Base-by-base conservation (phyloP, 2,113 vertebrate genomes). In the Mustela lutreola region DNA sequence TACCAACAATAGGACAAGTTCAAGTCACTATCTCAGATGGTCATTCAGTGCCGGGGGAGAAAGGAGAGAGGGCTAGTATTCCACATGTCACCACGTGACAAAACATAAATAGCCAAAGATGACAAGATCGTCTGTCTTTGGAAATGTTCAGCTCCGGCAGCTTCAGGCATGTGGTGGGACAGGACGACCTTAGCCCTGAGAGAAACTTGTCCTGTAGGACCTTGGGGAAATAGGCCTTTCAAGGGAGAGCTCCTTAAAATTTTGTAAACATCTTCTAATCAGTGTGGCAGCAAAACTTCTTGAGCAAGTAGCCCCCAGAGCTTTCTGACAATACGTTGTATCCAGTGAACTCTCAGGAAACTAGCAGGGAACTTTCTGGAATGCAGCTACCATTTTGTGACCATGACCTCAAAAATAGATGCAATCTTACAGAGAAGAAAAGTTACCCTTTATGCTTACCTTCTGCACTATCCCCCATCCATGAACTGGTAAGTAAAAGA, bases 11-110 rank as follows among this genome's bases (percentile, higher is more conserved):
- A 45, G 62, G 16, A n/a, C 26, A 45, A 21, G 48, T 31, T 12
- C 7, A 21, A 45, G 36, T 9, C 50, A 2, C 58, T 4, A 1
- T 10, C 9, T 1, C 22, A 48, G 58, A 36, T 0, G 31, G 45
- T 2, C 36, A 1, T 12, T 11, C 7, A 4, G 31, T 5, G 11
- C 15, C 5, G 7, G 36, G 31, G 21, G 42, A 67, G 60, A 22
- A 53, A 7, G 16, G 15, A 9, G 10, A 31, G 24, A 3, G 24
- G 33, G 4, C 19, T 5, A 9, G 9, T 2, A 4, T 4, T 33
- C 28, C 63, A 7, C 60, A 16, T 0, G 14, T 28, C 22, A 8
- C 12, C 24, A 0, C 33, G 2, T 11, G 24, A 24, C n/a, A 11
- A 39, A 21, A 33, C 45, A 48, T 19, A 56, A 83, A 73, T 3